phyloP scores from a whole-genome alignment of 2,113 vertebrate genomes.

The Urocitellus parryii region DNA sequence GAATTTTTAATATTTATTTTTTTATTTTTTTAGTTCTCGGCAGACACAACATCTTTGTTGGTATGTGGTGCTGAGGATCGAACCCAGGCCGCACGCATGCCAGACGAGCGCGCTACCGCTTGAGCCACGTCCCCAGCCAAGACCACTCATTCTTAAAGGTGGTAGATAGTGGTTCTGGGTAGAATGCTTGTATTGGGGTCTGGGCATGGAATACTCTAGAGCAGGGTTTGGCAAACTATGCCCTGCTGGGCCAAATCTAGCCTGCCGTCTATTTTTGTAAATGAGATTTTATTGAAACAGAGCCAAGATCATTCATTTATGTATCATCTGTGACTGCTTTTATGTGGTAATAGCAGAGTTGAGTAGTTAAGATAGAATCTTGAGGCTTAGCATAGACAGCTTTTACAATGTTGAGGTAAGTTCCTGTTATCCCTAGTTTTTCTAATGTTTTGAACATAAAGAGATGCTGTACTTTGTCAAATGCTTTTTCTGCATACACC shows the following conservation, averaged over 20 bases:
- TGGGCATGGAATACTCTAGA: slow-evolving; percentile 21
- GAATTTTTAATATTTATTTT: too few relatives aligned
- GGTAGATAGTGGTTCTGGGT: not conserved
- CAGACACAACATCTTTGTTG: too few relatives aligned
- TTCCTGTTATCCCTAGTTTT: too few relatives aligned
- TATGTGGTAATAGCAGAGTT: not conserved
- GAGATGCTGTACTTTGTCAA: too few relatives aligned
- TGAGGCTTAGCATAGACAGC: not conserved
- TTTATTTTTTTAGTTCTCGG: too few relatives aligned
- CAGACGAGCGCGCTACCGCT: too few relatives aligned
- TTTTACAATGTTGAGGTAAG: too few relatives aligned
- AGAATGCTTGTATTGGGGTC: not conserved
- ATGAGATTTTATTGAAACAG: slow-evolving; percentile 31
- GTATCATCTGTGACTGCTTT: slow-evolving; percentile 10
- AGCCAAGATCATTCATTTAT: not conserved
- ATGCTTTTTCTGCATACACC: too few relatives aligned
- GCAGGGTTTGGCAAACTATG: not conserved
- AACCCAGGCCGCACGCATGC: too few relatives aligned
- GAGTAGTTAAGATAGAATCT: slow-evolving; percentile 15
- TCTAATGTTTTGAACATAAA: too few relatives aligned
- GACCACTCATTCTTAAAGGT: slow-evolving; percentile 36
- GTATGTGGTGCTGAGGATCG: too few relatives aligned
- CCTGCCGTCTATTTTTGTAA: slow-evolving; percentile 55
- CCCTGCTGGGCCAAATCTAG: not conserved
- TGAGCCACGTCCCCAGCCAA: too few relatives aligned